phyloP scores from a whole-genome alignment of 2,888 invertebrate genomes.

The Strigamia transsilvanica region DNA sequence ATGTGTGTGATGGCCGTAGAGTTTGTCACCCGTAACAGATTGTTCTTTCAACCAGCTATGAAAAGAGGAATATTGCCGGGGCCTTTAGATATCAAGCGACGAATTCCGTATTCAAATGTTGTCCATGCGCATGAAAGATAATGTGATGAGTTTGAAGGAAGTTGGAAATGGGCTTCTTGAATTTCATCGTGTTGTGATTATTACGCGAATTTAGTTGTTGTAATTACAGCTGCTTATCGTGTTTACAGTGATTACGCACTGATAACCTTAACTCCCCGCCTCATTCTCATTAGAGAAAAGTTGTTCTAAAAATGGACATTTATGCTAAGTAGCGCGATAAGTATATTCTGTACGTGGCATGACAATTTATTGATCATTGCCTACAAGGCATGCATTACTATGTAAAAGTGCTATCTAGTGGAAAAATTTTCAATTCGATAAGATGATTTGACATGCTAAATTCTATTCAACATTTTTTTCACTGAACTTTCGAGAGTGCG shows the following conservation, averaged over 20 bases:
- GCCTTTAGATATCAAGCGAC: slow-evolving; percentile 19
- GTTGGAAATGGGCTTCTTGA: not conserved
- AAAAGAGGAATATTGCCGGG: slow-evolving; percentile 19
- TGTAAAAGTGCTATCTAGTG: slow-evolving; percentile 36
- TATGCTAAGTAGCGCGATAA: slow-evolving; percentile 33
- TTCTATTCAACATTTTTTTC: not conserved
- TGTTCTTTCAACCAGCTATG: slow-evolving; percentile 25
- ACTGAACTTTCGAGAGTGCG: not conserved
- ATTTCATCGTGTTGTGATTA: slow-evolving; percentile 26
- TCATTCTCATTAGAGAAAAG: not conserved
- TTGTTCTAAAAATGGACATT: not conserved
- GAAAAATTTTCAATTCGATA: slow-evolving; percentile 44
- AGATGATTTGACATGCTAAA: slow-evolving; percentile 37
- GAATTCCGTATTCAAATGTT: slow-evolving; percentile 39
- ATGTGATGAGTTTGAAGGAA: slow-evolving; percentile 36
- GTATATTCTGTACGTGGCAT: slow-evolving; percentile 27
- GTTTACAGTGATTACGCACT: not conserved
- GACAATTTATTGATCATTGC: slow-evolving; percentile 23
- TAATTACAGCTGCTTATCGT: not conserved
- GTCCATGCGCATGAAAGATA: slow-evolving; percentile 36
- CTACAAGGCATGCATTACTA: slow-evolving; percentile 36
- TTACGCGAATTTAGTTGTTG: not conserved
- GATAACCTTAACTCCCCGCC: not conserved
- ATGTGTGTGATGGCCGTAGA: slow-evolving; percentile 44
- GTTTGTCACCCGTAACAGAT: slow-evolving; percentile 42